Percentiles rank a stretch among this genome's conserved stretches.
phyloP scores from a whole-genome alignment of 2,797 vertebrate genomes.

The Epinephelus awoara region DNA sequence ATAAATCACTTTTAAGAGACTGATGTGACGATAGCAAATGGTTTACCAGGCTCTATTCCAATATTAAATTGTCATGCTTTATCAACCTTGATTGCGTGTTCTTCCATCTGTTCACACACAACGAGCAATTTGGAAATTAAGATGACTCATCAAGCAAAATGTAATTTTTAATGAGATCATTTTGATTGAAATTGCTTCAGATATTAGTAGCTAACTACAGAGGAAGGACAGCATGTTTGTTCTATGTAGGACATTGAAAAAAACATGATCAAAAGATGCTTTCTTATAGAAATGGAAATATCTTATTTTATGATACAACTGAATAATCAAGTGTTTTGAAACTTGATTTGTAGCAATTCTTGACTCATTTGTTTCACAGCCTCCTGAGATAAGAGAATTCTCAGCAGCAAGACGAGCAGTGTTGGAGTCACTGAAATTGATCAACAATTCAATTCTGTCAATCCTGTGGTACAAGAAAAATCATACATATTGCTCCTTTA shows the following conservation, averaged over 20 bases:
- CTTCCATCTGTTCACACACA: constrained; percentile 56
- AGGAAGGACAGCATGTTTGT: background rate
- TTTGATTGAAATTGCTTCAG: constrained; percentile 30
- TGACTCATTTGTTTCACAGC: background rate
- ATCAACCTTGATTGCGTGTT: constrained; percentile 52
- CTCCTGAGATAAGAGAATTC: background rate
- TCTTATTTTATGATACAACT: too few relatives aligned
- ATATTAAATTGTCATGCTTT: constrained; percentile 53
- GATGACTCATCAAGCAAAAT: constrained; percentile 46
- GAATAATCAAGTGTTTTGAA: background rate
- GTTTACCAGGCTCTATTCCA: constrained; percentile 47
- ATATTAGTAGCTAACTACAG: constrained; percentile 27
- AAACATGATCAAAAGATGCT: background rate
- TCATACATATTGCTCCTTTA: background rate
- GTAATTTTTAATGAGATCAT: constrained; percentile 33
- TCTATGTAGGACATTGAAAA: background rate
- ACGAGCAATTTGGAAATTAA: constrained; percentile 36
- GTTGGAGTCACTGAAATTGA: background rate
- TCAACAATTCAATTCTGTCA: background rate
- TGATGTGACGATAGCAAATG: constrained; percentile 43
- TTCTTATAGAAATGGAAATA: background rate
- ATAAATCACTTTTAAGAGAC: constrained; percentile 62
- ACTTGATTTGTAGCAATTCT: background rate
- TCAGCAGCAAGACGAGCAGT: background rate
- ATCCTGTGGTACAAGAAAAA: background rate